Evolutionary conservation across 1,140 invertebrate species (phyloP), one percentile per base, ranked within the genome.

Genomic region (Lordiphosa mommai): DNA sequence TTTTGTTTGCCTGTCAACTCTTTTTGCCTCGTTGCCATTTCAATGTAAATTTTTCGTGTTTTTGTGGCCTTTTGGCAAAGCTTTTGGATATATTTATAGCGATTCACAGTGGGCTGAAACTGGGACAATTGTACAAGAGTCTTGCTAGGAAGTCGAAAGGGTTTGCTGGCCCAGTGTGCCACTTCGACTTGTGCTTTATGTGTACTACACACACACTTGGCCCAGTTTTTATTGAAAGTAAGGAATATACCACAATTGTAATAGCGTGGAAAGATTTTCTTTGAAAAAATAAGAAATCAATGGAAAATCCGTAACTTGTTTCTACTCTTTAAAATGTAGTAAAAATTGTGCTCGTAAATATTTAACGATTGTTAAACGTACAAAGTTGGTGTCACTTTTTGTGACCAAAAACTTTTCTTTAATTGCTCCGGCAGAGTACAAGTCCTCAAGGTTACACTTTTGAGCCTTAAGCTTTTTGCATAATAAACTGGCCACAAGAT

Each of bases 1-100:
- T 74, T 74, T 69, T 74, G 53, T 33, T 36, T 61, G 52, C 43
- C 50, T 66, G 59, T 65, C 74, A 73, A 70, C 70, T 65, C 59
- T 65, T 68, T 68, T 68, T 60, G 64, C 41, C 29, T 40, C 55
- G 51, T 58, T 37, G 51, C 44, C 61, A 57, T 66, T 66, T 65
- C 61, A 56, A 72, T 72, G 58, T 51, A 72, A 72, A 65, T 69
- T 74, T 48, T 50, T 53, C 43, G 49, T 47, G 48, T 20, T 46
- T 41, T 37, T 52, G 44, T 46, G 36, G 38, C 12, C 33, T 32
- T 41, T 56, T 50, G 40, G 20, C 10, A n/a, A 20, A 27, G 23
- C 23, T 27, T 27, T 27, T 27, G 10, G n/a, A 27, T 27, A 27
- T 27, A 61, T 72, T 72, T 52, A 61, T 68, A 66, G 52, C 10